These are phyloP conservation scores for Scaptomyza caliginosa DNA, from an alignment of 2,888 invertebrate species.

Conservation along the genomic window DNA sequence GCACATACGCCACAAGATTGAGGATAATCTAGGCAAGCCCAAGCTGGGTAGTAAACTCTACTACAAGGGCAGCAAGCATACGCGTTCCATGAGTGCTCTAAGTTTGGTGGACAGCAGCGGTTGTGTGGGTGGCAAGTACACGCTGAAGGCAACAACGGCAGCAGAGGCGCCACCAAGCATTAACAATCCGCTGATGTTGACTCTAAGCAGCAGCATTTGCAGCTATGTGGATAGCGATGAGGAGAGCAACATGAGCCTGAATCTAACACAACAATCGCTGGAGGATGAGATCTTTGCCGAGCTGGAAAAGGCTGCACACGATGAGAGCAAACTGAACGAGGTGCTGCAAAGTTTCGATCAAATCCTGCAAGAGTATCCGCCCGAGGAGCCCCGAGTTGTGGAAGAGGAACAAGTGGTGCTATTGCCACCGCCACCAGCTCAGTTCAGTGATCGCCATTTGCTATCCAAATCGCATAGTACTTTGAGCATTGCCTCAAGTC, in stretches of 20 bases:
- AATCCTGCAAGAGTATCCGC: slow-evolving; percentile 85
- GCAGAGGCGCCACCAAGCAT: neutral
- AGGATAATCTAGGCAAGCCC: slow-evolving; percentile 81
- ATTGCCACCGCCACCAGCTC: slow-evolving; percentile 46
- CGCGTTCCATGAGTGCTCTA: slow-evolving; percentile 75
- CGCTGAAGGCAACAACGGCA: slow-evolving; percentile 35
- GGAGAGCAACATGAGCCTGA: slow-evolving; percentile 76
- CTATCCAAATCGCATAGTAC: slow-evolving; percentile 89
- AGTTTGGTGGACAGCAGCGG: slow-evolving; percentile 59
- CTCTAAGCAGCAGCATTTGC: slow-evolving; percentile 52
- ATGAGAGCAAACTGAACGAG: slow-evolving; percentile 84
- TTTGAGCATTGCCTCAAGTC: slow-evolving; percentile 85
- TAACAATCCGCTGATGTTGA: slow-evolving; percentile 19
- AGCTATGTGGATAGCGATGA: slow-evolving; percentile 82
- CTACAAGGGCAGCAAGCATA: slow-evolving; percentile 79
- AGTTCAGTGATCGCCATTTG: slow-evolving; percentile 54
- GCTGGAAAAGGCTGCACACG: slow-evolving; percentile 83
- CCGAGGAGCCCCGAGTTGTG: slow-evolving; percentile 25
- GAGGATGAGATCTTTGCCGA: slow-evolving; percentile 84
- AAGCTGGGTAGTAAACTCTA: slow-evolving; percentile 80
- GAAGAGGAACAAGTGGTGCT: slow-evolving; percentile 12
- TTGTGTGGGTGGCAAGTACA: slow-evolving; percentile 68
- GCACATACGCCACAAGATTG: slow-evolving; percentile 83
- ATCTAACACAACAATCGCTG: slow-evolving; percentile 80
- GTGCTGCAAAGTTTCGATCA: slow-evolving; percentile 86